Evolutionary conservation across 2,113 vertebrate species (phyloP).

Genomic region (Tragelaphus strepsiceros): DNA sequence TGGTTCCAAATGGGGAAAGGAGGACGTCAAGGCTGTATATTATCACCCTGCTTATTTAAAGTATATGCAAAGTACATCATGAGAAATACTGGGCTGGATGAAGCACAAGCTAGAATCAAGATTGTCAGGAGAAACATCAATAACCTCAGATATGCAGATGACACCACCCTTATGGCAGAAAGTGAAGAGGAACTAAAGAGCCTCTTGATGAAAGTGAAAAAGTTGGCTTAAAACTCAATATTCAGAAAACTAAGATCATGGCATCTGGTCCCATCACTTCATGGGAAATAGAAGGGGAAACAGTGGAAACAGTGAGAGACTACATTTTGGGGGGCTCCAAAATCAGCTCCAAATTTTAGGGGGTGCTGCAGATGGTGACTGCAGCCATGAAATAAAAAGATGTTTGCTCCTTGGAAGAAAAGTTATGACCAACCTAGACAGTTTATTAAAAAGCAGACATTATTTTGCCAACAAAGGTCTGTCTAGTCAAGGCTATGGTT

Average conservation of each 20-base stretch:
- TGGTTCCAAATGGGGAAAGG: background rate
- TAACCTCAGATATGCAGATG: background rate
- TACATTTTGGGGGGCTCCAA: background rate
- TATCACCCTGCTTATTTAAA: background rate
- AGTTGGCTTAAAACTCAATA: background rate
- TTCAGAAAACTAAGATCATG: background rate
- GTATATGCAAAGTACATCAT: background rate
- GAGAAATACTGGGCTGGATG: background rate
- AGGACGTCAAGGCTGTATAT: background rate
- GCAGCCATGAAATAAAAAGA: background rate
- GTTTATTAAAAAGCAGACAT: background rate
- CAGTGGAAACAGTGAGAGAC: background rate
- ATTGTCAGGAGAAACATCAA: fast-evolving
- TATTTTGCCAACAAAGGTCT: background rate
- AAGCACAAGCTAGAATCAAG: background rate
- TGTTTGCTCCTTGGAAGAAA: background rate
- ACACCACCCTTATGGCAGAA: background rate
- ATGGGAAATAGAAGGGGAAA: background rate
- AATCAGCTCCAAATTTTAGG: background rate
- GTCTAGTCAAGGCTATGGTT: background rate
- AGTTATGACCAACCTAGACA: background rate
- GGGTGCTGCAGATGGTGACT: background rate
- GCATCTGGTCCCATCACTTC: background rate
- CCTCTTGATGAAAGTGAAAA: background rate
- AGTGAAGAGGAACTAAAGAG: background rate